Conservation (phyloP, 2,797 vertebrate genomes). For the Cercopithecus mitis region DNA sequence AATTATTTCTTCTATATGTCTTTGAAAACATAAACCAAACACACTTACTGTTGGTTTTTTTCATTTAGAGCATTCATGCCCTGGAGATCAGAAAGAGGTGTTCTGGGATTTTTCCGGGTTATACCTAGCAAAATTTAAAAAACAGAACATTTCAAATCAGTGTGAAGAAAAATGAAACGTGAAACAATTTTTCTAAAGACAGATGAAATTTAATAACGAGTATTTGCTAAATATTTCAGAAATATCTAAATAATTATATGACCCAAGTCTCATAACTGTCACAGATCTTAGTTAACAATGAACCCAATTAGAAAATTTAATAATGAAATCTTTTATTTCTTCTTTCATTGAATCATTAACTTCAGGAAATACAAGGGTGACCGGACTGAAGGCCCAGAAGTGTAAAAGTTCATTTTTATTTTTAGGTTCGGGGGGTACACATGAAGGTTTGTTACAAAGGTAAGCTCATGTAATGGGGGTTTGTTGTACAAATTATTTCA, state of each 20-base stretch:
- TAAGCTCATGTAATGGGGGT: no score
- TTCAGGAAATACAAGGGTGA: constrained; percentile 18
- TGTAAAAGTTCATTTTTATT: neutral
- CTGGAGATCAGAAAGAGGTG: constrained; percentile 94
- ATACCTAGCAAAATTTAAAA: constrained; percentile 85
- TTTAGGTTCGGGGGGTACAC: no score
- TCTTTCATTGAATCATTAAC: constrained; percentile 35
- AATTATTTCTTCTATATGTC: constrained; percentile 5
- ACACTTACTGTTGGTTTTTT: constrained; percentile 90
- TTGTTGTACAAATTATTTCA: no score
- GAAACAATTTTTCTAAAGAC: constrained; percentile 57
- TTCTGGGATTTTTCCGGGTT: constrained; percentile 91
- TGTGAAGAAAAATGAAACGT: constrained; percentile 53
- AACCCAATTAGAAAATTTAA: constrained; percentile 9
- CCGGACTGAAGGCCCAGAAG: neutral
- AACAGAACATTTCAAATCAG: constrained; percentile 54
- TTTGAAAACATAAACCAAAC: constrained; percentile 53
- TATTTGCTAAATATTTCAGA: constrained; percentile 21
- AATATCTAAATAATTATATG: neutral
- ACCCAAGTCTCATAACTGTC: neutral
- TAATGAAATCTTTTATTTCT: constrained; percentile 34
- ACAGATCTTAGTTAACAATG: constrained; percentile 4
- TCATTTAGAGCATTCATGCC: constrained; percentile 93
- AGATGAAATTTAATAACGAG: constrained; percentile 8
- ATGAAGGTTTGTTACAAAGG: no score